Evolutionary conservation across 2,888 invertebrate genomes (phyloP).

Genomic region (Dexiosoma caninum): DNA sequence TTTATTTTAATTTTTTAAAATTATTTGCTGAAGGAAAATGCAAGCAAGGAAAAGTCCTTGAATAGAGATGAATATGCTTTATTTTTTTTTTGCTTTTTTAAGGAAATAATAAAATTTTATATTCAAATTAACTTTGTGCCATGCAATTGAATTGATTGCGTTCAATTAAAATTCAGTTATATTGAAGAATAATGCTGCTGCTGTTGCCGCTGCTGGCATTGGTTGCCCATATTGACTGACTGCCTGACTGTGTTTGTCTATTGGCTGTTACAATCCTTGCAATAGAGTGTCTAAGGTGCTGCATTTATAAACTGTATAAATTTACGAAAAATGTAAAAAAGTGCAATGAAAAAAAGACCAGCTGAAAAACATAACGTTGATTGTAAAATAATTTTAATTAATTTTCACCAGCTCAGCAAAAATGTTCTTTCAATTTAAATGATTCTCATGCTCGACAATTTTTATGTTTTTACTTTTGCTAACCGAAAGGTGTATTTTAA

Average conservation of each 20-base stretch:
- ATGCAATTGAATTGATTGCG: conserved; percentile 77
- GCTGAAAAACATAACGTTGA: conserved; percentile 40
- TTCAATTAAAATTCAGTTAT: conserved; percentile 78
- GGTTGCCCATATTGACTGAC: not conserved
- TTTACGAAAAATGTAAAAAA: not conserved
- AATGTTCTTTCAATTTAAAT: conserved; percentile 50
- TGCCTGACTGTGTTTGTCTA: not conserved
- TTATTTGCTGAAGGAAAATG: conserved; percentile 22
- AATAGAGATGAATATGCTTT: not conserved
- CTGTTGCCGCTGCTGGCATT: not conserved
- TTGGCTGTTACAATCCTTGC: conserved; percentile 1
- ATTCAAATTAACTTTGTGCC: conserved; percentile 64
- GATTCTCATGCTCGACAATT: not conserved
- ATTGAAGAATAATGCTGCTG: conserved; percentile 62
- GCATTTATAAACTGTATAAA: conserved; percentile 14
- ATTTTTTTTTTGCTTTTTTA: not conserved
- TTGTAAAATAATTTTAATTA: conserved; percentile 74
- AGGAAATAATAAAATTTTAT: conserved; percentile 42
- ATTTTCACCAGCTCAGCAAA: conserved; percentile 77
- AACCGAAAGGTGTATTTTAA: conserved; percentile 49
- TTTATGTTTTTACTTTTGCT: too few species aligned
- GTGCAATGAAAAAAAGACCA: not conserved
- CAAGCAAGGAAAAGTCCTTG: conserved; percentile 2
- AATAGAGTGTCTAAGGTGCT: conserved; percentile 40
- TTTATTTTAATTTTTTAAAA: not conserved